A percentile compares a stretch with the other conserved stretches of the same genome.
Evolutionary conservation across 2,888 invertebrate species (phyloP).

Genomic region (Meliscaeva auricollis): DNA sequence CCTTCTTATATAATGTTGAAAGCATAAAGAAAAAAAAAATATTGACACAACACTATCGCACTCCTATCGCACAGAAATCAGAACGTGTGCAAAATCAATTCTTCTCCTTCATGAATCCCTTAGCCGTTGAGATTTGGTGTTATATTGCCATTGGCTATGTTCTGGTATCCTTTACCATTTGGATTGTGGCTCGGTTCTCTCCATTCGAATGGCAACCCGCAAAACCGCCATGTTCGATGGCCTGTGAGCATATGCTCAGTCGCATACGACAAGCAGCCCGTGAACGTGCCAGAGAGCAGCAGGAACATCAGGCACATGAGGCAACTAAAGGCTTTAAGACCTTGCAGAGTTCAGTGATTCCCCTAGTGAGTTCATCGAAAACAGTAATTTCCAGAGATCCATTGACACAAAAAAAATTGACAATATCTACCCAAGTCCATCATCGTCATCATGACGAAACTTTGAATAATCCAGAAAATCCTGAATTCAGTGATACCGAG

Average conservation of each 20-base stretch:
- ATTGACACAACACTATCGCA: too few species aligned
- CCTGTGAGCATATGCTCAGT: slow-evolving; percentile 81
- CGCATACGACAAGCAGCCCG: slow-evolving; percentile 76
- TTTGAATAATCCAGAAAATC: not conserved
- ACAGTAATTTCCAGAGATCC: not conserved
- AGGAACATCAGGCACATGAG: slow-evolving; percentile 30
- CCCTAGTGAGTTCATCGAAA: slow-evolving; percentile 22
- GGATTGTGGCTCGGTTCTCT: slow-evolving; percentile 93
- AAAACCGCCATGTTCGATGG: slow-evolving; percentile 86
- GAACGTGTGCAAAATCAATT: slow-evolving; percentile 88
- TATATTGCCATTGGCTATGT: slow-evolving; percentile 91
- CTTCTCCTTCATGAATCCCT: slow-evolving; percentile 94
- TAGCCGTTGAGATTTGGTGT: slow-evolving; percentile 94
- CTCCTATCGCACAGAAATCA: slow-evolving; percentile 81
- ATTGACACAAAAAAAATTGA: not conserved
- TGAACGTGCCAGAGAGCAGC: slow-evolving; percentile 72
- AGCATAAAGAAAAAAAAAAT: too few species aligned
- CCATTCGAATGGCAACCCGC: slow-evolving; percentile 92
- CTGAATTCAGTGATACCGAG: slow-evolving; percentile 62
- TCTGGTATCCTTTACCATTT: slow-evolving; percentile 91
- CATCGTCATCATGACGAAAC: slow-evolving; percentile 25
- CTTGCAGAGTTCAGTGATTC: slow-evolving; percentile 37
- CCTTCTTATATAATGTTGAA: too few species aligned
- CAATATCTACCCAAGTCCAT: not conserved
- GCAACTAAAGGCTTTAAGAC: slow-evolving; percentile 7